phyloP scores from a whole-genome alignment of 2,888 invertebrate species.

The Idaea straminata region DNA sequence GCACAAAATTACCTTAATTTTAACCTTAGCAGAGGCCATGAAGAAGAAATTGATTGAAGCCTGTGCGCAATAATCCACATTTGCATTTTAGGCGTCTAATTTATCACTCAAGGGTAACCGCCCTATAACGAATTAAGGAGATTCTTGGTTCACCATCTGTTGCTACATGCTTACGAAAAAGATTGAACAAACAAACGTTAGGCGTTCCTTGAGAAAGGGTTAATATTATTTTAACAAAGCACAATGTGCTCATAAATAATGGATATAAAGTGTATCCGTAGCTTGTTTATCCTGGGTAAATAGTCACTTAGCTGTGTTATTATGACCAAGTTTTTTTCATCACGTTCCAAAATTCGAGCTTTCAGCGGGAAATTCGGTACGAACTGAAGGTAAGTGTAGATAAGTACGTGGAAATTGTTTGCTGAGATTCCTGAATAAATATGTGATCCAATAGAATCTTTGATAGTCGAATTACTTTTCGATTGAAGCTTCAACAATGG shows the following conservation, averaged over 20 bases:
- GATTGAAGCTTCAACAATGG: background rate
- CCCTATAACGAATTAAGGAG: background rate
- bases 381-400: background rate
- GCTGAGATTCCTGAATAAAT: background rate
- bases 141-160: background rate
- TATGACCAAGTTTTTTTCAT: conserved; percentile 23
- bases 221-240: conserved; percentile 10
- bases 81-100: background rate
- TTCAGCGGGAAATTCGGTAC: conserved; percentile 9
- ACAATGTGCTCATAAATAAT: conserved; percentile 19
- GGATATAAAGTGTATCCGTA: conserved; percentile 22
- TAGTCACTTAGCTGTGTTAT: conserved; percentile 29
- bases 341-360: conserved; percentile 7
- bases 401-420: background rate
- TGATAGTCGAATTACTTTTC: background rate
- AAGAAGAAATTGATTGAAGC: background rate
- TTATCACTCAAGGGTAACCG: background rate
- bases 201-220: background rate
- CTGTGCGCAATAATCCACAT: background rate
- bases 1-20: background rate
- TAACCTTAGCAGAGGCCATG: background rate
- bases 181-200: background rate
- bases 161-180: background rate
- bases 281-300: conserved; percentile 30
- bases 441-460: background rate